Percentiles rank a stretch among this genome's conserved stretches.
phyloP scores from a whole-genome alignment of 2,797 vertebrate genomes.

The Alcedo atthis region DNA sequence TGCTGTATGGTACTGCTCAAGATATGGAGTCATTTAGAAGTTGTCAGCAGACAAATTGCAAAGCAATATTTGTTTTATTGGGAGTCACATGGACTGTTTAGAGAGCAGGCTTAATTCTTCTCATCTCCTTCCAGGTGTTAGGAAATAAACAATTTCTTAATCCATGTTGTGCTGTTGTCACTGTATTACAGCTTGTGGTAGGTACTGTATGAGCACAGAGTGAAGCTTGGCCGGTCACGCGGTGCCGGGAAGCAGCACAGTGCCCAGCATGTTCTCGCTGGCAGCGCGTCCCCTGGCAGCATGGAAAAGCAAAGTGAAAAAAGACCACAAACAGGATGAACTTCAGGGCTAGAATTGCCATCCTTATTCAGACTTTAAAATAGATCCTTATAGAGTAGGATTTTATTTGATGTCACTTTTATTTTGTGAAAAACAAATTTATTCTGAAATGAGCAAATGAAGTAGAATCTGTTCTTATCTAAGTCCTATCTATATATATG shows the following conservation, averaged over 20 bases:
- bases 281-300: neutral
- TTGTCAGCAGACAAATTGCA: neutral
- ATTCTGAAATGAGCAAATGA: neutral
- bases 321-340: neutral
- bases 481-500: neutral
- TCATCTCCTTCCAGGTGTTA: neutral
- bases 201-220: neutral
- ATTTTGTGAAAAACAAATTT: neutral
- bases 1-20: accelerated
- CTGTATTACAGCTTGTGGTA: neutral
- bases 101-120: neutral
- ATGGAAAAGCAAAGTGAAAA: neutral
- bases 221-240: accelerated
- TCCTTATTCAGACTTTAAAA: constrained; percentile 24
- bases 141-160: constrained; percentile 38
- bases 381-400: neutral
- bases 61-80: neutral
- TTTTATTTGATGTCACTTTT: neutral
- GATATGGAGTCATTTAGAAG: neutral
- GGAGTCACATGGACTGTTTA: neutral
- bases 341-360: neutral
- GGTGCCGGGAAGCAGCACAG: accelerated
- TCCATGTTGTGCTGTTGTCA: neutral
- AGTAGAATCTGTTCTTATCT: neutral
- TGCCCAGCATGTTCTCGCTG: accelerated